Evolutionary conservation across 2,113 vertebrate genomes (phyloP).

Genomic region (Phodopus roborovskii): DNA sequence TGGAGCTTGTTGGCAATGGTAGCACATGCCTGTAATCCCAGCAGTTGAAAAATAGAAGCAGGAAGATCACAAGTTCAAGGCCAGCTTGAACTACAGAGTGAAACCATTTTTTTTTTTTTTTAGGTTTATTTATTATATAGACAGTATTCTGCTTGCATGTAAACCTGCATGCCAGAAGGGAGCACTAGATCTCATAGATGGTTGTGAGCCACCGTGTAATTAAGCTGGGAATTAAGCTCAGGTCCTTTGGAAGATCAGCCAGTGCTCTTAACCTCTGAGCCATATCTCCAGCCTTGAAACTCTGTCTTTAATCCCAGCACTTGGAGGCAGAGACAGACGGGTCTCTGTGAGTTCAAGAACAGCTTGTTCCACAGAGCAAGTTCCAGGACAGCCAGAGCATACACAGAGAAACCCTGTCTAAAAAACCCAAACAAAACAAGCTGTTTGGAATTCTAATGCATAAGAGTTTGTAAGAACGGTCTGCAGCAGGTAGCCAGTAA

Average conservation of each 20-base stretch:
- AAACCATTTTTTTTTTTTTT: background rate
- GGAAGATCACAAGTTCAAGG: background rate
- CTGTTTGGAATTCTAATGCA: background rate
- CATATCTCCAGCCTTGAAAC: background rate
- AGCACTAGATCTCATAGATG: too few species aligned
- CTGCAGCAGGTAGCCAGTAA: background rate
- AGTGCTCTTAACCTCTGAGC: too few species aligned
- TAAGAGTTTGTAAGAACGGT: conserved; percentile 37
- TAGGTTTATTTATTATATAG: too few species aligned
- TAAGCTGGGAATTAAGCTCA: too few species aligned
- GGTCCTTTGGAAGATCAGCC: too few species aligned
- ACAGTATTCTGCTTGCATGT: too few species aligned
- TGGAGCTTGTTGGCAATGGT: background rate
- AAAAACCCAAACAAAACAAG: background rate
- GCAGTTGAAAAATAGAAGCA: background rate
- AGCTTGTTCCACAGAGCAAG: background rate
- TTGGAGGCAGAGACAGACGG: background rate
- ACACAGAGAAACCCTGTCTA: background rate
- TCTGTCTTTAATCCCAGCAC: background rate
- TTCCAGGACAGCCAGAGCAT: background rate
- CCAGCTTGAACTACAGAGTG: background rate
- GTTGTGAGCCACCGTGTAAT: too few species aligned
- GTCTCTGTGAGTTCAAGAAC: background rate
- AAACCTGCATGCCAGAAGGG: too few species aligned
- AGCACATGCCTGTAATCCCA: background rate